Base-by-base conservation (phyloP, 2,113 vertebrate genomes). In the Oenanthe melanoleuca region DNA sequence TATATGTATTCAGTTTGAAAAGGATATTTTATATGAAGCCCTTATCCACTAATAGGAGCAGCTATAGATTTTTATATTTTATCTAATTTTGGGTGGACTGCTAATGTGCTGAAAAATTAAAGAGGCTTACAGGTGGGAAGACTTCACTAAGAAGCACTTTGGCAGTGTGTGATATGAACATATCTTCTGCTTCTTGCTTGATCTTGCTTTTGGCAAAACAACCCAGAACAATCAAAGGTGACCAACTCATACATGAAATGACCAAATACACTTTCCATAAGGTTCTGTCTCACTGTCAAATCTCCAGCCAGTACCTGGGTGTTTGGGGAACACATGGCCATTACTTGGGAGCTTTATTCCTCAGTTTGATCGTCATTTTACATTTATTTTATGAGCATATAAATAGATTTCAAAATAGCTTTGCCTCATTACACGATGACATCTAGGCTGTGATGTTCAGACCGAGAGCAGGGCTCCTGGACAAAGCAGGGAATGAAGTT, bases 361-460 rank as follows among this genome's bases (percentile, higher is more conserved):
- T 82, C 6, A 1, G 1, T 9, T 17, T 49, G n/a, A 6, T 14
- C 31, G 31, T 60, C 2, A 4, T 69, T 72, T 79, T 13, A 3
- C 3, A 1, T 47, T 86, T 73, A 29, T 80, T 89, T 94, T 56
- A 22, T 42, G n/a, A 70, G 11, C 3, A 1, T 3, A 34, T 1
- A 33, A 78, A 65, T 16, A 55, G 56, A 40, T 71, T 59, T 89
- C 28, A 33, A 78, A 80, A 16, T 18, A 50, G 15, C 13, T 86
- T 61, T 8, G 4, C 50, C 83, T 37, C 12, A 2, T 50, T 63
- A 19, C 8, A 2, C 0, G 8, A 14, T 2, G 4, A 1, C 40
- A 47, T 34, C 20, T 14, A 28, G 47, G 60, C 42, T 47, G n/a
- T 2, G 21, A 11, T 6, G 24, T 22, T 79, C 40, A 38, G 63